Evolutionary conservation across 2,888 invertebrate species (phyloP), one percentile per base, ranked within the genome.

Genomic region (Drosophila ezoana): DNA sequence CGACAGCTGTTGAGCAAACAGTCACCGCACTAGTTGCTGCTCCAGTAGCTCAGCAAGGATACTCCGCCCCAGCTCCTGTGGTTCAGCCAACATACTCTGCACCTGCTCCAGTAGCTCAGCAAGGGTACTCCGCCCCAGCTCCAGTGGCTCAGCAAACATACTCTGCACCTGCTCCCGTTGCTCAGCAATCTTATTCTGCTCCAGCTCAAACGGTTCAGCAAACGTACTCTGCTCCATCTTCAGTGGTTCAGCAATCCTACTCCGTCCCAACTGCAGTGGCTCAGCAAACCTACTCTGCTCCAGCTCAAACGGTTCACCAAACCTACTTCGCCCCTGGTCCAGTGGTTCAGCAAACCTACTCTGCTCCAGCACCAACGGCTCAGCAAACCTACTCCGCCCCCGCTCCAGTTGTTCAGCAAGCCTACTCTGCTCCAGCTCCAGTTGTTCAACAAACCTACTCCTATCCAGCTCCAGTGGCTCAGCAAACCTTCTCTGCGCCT

Each of bases 81-180:
- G 53, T 60, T 3, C 67, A 76, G 35, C 64, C 71, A 23, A 49
- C 59, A 1, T 59, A 68, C 23, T 38, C 69, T 3, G 69, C 70
- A 16, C 68, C 74, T 0, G 67, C 54, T 20, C 62, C 68, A 9
- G 56, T 62, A 4, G 68, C 38, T 13, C 70, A 77, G 23, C 37
- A 66, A 16, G 53, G 63, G 9, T 70, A 63, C 28, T 47, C 64
- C 1, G 63, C 61, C 9, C 69, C 52, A 9, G 69, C 59, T 28
- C 65, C 60, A 33, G 62, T 51, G 9, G 57, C 49, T 16, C 72
- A 69, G 8, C 51, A 72, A 6, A 45, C 64, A 0, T 72, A 66
- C 59, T 41, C 70, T 14, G 45, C 71, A 48, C 60, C 73, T 13
- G 70, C 72, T 37, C 66, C 53, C 20, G 69, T 62, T 14, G 48